Conservation (phyloP, 1,140 invertebrate genomes). For the Trypoxylus dichotomus region DNA sequence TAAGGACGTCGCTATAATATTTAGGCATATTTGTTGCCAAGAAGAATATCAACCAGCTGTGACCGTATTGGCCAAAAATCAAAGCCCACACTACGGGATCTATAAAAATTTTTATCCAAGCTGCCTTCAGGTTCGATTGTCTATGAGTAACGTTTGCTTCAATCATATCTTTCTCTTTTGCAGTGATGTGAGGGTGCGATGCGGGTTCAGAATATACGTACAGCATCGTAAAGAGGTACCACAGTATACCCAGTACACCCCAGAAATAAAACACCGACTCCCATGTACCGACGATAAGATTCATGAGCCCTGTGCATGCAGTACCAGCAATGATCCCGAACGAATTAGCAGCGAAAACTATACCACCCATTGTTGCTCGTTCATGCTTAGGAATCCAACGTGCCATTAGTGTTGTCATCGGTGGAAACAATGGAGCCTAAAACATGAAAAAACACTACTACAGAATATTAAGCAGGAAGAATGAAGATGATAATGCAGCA, state of each 20-base stretch:
- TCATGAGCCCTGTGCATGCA: not conserved
- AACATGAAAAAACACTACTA: too few relatives aligned
- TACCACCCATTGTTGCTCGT: not conserved
- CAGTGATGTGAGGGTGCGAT: slow-evolving; percentile 81
- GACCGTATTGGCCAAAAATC: slow-evolving; percentile 21
- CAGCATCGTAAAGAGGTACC: slow-evolving; percentile 22
- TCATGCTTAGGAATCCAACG: slow-evolving; percentile 25
- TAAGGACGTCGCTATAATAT: slow-evolving; percentile 30
- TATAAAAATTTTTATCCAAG: not conserved
- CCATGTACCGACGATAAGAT: not conserved
- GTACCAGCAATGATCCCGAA: slow-evolving; percentile 15
- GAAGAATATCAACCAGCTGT: slow-evolving; percentile 17
- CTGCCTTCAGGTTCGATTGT: not conserved
- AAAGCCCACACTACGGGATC: slow-evolving; percentile 22
- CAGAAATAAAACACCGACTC: slow-evolving; percentile 26
- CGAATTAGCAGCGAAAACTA: slow-evolving; percentile 18
- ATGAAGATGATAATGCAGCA: too few relatives aligned
- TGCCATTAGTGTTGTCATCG: slow-evolving; percentile 22
- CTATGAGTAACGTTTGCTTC: not conserved
- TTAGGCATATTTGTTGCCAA: slow-evolving; percentile 27
- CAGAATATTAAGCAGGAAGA: too few relatives aligned
- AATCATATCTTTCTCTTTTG: slow-evolving; percentile 62
- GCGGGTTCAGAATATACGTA: slow-evolving; percentile 65
- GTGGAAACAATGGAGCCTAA: not conserved
- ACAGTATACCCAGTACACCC: not conserved